Evolutionary conservation across 2,797 vertebrate species (phyloP).

Genomic region (Poecilia picta): DNA sequence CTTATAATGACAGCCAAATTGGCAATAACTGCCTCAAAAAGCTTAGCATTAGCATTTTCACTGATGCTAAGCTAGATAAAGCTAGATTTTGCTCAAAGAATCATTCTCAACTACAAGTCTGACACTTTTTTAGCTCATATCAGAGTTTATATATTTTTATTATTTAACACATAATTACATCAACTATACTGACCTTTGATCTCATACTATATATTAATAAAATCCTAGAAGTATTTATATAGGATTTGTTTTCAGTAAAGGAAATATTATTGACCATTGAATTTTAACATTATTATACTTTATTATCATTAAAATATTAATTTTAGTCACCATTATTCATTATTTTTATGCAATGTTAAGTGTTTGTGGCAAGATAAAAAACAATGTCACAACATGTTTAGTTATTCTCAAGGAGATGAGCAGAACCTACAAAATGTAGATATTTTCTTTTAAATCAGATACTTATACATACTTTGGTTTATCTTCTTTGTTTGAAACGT

Average conservation of each 20-base stretch:
- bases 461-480: background rate
- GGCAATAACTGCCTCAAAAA: background rate
- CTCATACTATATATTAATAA: background rate
- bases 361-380: background rate
- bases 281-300: background rate
- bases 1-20: background rate
- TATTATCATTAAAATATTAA: background rate
- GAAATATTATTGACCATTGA: background rate
- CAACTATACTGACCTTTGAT: background rate
- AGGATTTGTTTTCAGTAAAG: background rate
- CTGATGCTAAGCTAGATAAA: background rate
- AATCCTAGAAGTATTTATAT: background rate
- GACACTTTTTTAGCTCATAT: background rate
- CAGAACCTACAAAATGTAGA: background rate
- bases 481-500: background rate
- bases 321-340: background rate
- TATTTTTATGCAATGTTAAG: background rate
- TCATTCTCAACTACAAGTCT: background rate
- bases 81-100: background rate
- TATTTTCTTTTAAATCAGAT: background rate
- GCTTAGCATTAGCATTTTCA: background rate
- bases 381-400: background rate
- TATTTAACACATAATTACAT: slow-evolving; percentile 1
- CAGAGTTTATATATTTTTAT: background rate
- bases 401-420: background rate